phyloP scores from a whole-genome alignment of 92 coral and sea anemone genomes.

The Galaxea fascicularis region DNA sequence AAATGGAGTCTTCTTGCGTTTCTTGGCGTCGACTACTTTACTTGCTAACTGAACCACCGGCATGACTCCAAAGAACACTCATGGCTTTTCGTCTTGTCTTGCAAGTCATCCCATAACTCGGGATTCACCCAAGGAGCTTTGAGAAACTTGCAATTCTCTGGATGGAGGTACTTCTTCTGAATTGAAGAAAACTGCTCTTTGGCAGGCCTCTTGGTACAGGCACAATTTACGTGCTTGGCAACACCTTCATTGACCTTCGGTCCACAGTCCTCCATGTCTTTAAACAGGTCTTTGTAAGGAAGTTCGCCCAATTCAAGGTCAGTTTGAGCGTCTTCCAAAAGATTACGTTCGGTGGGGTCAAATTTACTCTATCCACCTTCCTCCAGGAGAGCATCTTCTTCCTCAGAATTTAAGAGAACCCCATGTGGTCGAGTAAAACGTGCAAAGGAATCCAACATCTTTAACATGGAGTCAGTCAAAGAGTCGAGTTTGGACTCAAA shows the following conservation, averaged over 20 bases:
- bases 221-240: constrained; percentile 42
- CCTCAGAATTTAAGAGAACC: neutral
- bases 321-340: constrained; percentile 7
- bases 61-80: constrained; percentile 45
- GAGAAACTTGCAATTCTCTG: too few species aligned
- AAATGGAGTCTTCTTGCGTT: constrained; percentile 25
- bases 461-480: too few species aligned
- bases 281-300: constrained; percentile 57
- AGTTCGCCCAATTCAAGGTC: constrained; percentile 37
- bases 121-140: too few species aligned
- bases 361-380: constrained; percentile 23
- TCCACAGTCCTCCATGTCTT: constrained; percentile 55
- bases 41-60: constrained; percentile 49
- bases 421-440: constrained; percentile 1
- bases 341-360: constrained; percentile 46
- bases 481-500: too few species aligned
- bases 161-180: too few species aligned
- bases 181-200: constrained; percentile 49
- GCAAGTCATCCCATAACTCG: constrained; percentile 64
- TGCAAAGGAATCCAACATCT: constrained; percentile 11
- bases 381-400: constrained; percentile 5
- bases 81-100: constrained; percentile 37
- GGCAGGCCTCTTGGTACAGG: too few species aligned
- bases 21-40: constrained; percentile 58
- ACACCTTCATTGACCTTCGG: too few species aligned